Evolutionary conservation across 2,113 vertebrate species (phyloP).

Genomic region (Apodemus sylvaticus): DNA sequence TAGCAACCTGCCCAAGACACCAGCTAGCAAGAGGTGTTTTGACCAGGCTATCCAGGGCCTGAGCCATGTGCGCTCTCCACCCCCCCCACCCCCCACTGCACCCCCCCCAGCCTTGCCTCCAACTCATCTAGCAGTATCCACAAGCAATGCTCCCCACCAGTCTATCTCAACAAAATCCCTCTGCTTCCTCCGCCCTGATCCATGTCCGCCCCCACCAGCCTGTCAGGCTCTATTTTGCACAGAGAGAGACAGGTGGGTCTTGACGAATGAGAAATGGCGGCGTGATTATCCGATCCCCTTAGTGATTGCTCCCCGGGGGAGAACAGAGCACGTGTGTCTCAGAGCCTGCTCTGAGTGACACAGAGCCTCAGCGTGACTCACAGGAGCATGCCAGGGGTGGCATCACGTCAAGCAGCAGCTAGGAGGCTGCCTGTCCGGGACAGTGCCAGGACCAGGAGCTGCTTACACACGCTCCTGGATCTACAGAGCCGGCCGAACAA

Average conservation of each 20-base stretch:
- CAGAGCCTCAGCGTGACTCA: constrained; percentile 43
- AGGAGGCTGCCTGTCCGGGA: background rate
- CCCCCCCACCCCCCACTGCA: too few relatives aligned
- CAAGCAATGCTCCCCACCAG: background rate
- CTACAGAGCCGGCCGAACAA: background rate
- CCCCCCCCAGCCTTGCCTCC: background rate
- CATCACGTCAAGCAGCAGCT: background rate
- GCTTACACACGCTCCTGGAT: constrained; percentile 15
- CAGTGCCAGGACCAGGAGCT: background rate
- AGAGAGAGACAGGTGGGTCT: constrained; percentile 55
- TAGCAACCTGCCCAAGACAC: background rate
- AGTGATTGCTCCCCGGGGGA: background rate
- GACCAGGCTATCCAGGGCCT: background rate
- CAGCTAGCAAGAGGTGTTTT: background rate
- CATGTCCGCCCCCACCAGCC: constrained; percentile 28
- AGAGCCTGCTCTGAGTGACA: background rate
- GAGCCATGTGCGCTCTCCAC: too few relatives aligned
- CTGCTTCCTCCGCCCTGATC: background rate
- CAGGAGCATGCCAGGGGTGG: accelerated
- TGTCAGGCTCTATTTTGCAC: constrained; percentile 64
- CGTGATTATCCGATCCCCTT: background rate
- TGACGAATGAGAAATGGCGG: constrained; percentile 59
- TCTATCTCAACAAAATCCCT: background rate
- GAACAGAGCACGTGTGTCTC: background rate
- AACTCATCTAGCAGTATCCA: background rate